Percentiles rank a stretch among this genome's conserved stretches.
phyloP scores from a whole-genome alignment of 2,113 vertebrate species.

The Anseranas semipalmata region DNA sequence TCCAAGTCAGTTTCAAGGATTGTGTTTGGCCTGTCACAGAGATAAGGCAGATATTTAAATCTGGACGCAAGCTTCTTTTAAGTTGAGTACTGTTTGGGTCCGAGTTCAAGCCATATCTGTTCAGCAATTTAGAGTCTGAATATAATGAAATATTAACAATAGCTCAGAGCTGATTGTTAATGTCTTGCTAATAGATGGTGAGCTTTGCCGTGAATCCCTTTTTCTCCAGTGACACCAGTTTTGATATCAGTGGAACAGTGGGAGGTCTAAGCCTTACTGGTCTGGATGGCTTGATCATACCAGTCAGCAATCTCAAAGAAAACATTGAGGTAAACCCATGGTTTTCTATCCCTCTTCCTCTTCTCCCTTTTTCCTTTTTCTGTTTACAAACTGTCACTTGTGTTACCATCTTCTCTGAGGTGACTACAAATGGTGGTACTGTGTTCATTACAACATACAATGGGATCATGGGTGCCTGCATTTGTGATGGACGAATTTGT shows the following conservation, averaged over 20 bases:
- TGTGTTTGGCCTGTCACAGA: not conserved
- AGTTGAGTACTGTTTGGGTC: not conserved
- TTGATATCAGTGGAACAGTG: conserved; percentile 83
- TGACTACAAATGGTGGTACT: not conserved
- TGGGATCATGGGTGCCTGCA: not conserved
- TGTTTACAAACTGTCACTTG: not conserved
- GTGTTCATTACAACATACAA: not conserved
- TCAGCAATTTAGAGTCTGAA: not conserved
- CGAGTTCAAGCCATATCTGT: not conserved
- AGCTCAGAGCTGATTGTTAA: not conserved
- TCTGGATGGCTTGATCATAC: conserved; percentile 79
- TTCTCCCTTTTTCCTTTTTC: not conserved
- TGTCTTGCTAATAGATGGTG: conserved; percentile 84
- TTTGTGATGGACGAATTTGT: not conserved
- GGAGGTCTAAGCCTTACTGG: conserved; percentile 85
- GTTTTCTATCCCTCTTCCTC: not conserved
- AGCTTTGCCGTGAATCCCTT: conserved; percentile 90
- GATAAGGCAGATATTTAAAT: not conserved
- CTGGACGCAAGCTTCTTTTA: not conserved
- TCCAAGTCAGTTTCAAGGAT: not conserved
- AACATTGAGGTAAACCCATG: conserved; percentile 85
- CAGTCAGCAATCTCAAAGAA: conserved; percentile 82
- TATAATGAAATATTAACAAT: not conserved
- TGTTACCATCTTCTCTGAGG: not conserved
- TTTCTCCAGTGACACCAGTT: conserved; percentile 67